Evolutionary conservation across 2,888 invertebrate species (phyloP).

Genomic region (Toxonevra muliebris): DNA sequence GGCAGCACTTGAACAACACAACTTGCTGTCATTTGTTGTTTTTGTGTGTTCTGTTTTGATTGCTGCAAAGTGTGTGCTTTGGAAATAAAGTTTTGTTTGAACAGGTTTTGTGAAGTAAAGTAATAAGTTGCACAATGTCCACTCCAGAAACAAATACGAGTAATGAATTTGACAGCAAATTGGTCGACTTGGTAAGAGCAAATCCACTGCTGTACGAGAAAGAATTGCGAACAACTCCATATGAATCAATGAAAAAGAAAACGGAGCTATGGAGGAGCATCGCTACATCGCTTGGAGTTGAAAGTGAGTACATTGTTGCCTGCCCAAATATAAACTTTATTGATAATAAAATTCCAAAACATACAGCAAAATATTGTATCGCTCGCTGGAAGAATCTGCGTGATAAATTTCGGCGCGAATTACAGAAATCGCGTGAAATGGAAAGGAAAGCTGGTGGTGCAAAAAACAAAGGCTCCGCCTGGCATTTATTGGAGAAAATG

Average conservation of each 20-base stretch:
- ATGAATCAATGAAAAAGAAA: slow-evolving; percentile 48
- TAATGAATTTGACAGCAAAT: slow-evolving; percentile 45
- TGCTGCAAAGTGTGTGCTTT: background rate
- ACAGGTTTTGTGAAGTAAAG: no score
- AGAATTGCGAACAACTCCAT: slow-evolving; percentile 49
- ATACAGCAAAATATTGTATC: slow-evolving; percentile 49
- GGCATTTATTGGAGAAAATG: slow-evolving; percentile 49
- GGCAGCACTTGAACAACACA: background rate
- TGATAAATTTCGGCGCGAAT: slow-evolving; percentile 48
- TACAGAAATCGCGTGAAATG: slow-evolving; percentile 36
- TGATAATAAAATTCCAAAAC: background rate
- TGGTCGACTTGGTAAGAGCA: slow-evolving; percentile 51
- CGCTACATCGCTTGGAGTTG: slow-evolving; percentile 48
- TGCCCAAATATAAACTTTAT: background rate
- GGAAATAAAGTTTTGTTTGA: background rate
- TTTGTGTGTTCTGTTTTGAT: background rate
- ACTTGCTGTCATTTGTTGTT: background rate
- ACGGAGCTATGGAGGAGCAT: slow-evolving; percentile 55
- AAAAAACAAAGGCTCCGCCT: slow-evolving; percentile 42
- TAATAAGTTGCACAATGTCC: no score
- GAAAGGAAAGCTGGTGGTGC: slow-evolving; percentile 24
- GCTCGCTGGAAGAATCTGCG: slow-evolving; percentile 52
- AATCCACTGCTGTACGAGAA: slow-evolving; percentile 52
- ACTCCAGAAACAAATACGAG: background rate
- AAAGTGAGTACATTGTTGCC: slow-evolving; percentile 44